Evolutionary conservation across 2,888 invertebrate genomes (phyloP), one percentile per base, ranked within the genome.

Genomic region (Pseudoips prasinana): DNA sequence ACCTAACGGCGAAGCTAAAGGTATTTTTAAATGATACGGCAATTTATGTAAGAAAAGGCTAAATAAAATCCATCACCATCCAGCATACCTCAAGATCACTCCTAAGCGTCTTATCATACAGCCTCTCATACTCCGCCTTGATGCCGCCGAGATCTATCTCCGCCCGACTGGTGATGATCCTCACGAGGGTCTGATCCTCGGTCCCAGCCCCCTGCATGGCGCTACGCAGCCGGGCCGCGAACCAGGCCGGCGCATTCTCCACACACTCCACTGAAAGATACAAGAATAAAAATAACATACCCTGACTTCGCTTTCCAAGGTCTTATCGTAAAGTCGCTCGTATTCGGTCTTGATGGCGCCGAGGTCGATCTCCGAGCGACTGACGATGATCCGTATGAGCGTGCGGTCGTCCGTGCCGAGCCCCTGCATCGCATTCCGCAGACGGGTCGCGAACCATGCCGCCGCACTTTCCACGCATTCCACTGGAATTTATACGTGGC

Each of bases 191-290:
- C 37, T 74, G 72, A 72, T 95, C 94, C 41, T 93, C 92, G 0
- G 95, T 95, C 7, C 95, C 95, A 1, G 90, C 81, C 6, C 94
- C 94, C 52, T 91, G 85, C 90, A 94, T 90, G 0, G 93, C 91
- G 31, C 77, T 71, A 41, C 92, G 90, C 17, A 94, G 72, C 1
- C 92, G 80, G 69, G 91, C 91, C 7, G 94, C 94, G 76, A 94
- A 94, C 85, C 92, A 94, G 1, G 91, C 91, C 2, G 92, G 86
- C 1, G 92, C 91, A 45, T 92, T 92, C 70, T 93, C 92, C 20
- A 93, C 93, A 62, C 93, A 93, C 73, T 93, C 93, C 58, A 94
- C 94, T 94, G 80, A 1, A 90, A 83, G 47, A 33, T 14, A 45
- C 46, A 38, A 10, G 32, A 3, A 25, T 24, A 8, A 18, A 9